Evolutionary conservation across 2,797 vertebrate genomes (phyloP), one percentile per base, ranked within the genome.

Genomic region (Cygnus olor): DNA sequence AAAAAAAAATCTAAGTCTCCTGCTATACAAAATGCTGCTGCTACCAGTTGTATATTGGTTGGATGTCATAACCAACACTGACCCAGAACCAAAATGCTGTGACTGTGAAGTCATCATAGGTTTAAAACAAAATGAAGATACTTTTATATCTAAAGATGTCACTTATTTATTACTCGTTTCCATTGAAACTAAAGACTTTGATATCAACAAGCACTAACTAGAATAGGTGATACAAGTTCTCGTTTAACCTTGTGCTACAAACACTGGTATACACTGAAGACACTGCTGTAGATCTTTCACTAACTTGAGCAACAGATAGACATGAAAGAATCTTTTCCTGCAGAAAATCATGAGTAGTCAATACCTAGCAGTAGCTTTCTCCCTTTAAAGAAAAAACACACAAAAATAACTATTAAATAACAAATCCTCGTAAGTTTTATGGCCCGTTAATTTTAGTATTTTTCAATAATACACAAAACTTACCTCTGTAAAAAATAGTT

Each of bases 101-200:
- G 77, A 49, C 6, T 65, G 9, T 16, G 21, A 63, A 85, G 22
- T 44, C 3, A 6, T 63, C 11, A 14, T 5, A 73, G 32, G 10
- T 68, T 25, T 45, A 56, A 27, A 73, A 57, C n/a, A 49, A 57
- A 54, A 45, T 6, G 0, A 53, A 3, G 21, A 4, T 34, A n/a
- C 18, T 65, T 79, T 87, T 60, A 7, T 25, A 89, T 28, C 5
- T 72, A 4, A 80, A 49, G 10, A 28, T 51, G 10, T 42, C 20
- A 56, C 27, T 7, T 60, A 40, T 11, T 76, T 61, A 69, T 20
- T 32, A 73, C 2, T 61, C 2, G 16, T 60, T 83, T 27, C 3
- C 6, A 65, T 2, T 25, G 45, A 77, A 76, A 73, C 2, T 0
- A 9, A 16, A 36, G 2, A 44, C 12, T 58, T 28, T 25, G 3